These are phyloP conservation scores for Kobus ellipsiprymnus DNA, from an alignment of 2,113 vertebrate species.

Conservation along the genomic window DNA sequence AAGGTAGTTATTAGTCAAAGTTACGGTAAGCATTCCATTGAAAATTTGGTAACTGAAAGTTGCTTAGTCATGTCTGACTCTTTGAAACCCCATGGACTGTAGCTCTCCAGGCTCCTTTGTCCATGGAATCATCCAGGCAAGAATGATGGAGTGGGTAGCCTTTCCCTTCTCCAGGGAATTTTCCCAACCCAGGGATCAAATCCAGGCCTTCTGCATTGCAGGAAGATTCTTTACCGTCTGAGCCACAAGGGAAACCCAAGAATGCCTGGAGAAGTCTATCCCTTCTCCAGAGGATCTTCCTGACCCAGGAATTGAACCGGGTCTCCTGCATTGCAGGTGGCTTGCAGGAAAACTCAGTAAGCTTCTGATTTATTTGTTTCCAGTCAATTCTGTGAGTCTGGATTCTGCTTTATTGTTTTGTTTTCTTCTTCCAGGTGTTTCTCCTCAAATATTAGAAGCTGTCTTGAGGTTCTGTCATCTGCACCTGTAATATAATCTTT, in stretches of 20 bases:
- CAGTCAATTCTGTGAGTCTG: background rate
- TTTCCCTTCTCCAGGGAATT: background rate
- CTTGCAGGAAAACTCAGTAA: background rate
- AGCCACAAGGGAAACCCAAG: background rate
- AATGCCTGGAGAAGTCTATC: background rate
- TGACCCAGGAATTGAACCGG: background rate
- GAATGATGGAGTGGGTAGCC: background rate
- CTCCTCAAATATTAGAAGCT: background rate
- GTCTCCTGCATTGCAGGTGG: background rate
- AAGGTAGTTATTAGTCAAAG: background rate
- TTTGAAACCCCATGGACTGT: background rate
- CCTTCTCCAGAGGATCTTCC: background rate
- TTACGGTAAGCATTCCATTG: background rate
- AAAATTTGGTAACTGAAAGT: background rate
- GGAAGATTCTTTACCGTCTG: background rate
- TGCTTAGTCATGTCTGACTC: background rate
- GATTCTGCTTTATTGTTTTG: background rate
- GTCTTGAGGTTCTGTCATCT: background rate
- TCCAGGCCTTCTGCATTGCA: background rate
- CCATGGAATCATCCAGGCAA: background rate
- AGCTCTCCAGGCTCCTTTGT: background rate
- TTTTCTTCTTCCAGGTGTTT: background rate
- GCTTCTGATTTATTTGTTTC: background rate
- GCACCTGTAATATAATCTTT: background rate
- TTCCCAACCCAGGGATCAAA: background rate